Evolutionary conservation across 2,888 invertebrate genomes (phyloP).

Genomic region (Thereva nobilitata): DNA sequence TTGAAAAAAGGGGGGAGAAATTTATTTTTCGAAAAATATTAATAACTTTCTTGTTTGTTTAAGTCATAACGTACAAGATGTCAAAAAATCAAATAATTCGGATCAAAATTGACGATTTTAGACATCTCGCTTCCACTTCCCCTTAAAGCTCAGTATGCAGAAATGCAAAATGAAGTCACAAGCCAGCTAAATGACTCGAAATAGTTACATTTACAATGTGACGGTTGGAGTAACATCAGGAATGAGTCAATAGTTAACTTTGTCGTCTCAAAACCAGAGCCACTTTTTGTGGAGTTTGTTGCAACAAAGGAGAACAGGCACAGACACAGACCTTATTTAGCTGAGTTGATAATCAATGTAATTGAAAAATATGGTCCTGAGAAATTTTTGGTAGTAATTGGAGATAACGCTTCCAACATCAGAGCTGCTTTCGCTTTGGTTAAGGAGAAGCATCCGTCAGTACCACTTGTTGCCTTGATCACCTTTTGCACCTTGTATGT

Average conservation of each 20-base stretch:
- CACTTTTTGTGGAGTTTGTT: background rate
- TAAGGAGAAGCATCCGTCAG: background rate
- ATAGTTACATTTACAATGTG: background rate
- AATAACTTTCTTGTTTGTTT: too few relatives aligned
- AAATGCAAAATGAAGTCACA: background rate
- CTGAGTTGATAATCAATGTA: slow-evolving; percentile 1
- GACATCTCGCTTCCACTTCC: too few relatives aligned
- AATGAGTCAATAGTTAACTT: background rate
- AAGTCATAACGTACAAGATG: too few relatives aligned
- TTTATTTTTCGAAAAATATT: too few relatives aligned
- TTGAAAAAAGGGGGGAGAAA: too few relatives aligned
- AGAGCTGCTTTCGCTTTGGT: background rate
- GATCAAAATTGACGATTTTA: too few relatives aligned
- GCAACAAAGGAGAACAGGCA: background rate
- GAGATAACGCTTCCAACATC: slow-evolving; percentile 1
- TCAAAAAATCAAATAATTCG: too few relatives aligned
- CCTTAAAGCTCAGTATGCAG: too few relatives aligned
- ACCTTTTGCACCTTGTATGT: background rate
- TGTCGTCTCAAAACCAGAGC: background rate
- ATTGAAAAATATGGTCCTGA: slow-evolving; percentile 1
- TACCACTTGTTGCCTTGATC: slow-evolving; percentile 1
- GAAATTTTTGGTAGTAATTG: too few relatives aligned
- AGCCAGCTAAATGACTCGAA: background rate
- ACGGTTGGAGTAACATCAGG: background rate
- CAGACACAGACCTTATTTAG: slow-evolving; percentile 1